phyloP scores from a whole-genome alignment of 2,113 vertebrate genomes.

The Rhynchomys soricoides region DNA sequence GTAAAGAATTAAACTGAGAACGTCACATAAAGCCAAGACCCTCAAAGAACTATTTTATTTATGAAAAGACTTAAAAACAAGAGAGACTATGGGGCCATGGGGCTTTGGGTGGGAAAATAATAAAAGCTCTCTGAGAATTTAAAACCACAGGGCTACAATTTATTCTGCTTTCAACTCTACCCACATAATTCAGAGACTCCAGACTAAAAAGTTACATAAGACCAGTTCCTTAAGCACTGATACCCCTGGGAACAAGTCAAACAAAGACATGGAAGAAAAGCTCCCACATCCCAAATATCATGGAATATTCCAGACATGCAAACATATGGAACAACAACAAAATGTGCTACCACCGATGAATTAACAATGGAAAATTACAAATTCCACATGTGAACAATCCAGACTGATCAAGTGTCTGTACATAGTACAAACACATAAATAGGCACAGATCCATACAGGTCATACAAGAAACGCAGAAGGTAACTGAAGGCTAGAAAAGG shows the following conservation, averaged over 20 bases:
- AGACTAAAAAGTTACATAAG: slow-evolving; percentile 52
- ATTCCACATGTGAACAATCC: neutral
- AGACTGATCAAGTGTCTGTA: neutral
- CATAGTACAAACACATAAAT: neutral
- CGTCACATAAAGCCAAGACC: slow-evolving; percentile 54
- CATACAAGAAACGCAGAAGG: slow-evolving; percentile 32
- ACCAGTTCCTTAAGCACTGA: slow-evolving; percentile 37
- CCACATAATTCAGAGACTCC: slow-evolving; percentile 46
- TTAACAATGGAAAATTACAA: slow-evolving; percentile 35
- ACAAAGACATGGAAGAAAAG: slow-evolving; percentile 55
- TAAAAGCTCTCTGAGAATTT: slow-evolving; percentile 63
- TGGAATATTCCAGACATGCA: neutral
- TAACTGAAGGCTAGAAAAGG: slow-evolving; percentile 43
- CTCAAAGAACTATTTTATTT: slow-evolving; percentile 66
- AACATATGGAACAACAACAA: neutral
- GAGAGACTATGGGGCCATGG: slow-evolving; percentile 55
- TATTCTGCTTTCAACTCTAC: slow-evolving; percentile 57
- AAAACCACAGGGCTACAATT: slow-evolving; percentile 61
- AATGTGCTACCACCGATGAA: slow-evolving; percentile 19
- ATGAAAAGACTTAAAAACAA: slow-evolving; percentile 74
- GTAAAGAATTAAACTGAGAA: slow-evolving; percentile 47
- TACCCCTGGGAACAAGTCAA: slow-evolving; percentile 20
- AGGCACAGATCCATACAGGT: neutral
- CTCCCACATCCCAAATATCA: slow-evolving; percentile 18
- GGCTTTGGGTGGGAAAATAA: slow-evolving; percentile 47